Conservation (phyloP, 2,797 vertebrate genomes). For the Ceyx erithaca region DNA sequence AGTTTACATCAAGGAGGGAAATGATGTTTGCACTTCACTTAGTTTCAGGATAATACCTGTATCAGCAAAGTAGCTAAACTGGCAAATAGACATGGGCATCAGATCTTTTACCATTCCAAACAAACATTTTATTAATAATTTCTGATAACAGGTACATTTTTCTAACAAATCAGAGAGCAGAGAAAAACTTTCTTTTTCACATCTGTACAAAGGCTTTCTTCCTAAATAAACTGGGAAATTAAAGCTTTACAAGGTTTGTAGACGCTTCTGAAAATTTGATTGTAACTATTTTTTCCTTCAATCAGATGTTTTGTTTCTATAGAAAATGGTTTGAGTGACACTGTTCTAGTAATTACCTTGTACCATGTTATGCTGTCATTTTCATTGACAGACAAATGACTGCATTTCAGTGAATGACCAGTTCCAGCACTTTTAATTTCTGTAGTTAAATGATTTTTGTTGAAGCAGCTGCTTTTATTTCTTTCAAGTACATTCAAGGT, state of each 20-base stretch:
- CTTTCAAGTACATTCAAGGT: conserved; percentile 70
- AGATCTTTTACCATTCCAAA: not conserved
- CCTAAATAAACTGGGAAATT: not conserved
- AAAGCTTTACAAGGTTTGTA: not conserved
- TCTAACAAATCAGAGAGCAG: not conserved
- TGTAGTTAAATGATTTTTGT: conserved; percentile 54
- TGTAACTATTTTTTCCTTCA: not conserved
- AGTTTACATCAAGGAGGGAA: not conserved
- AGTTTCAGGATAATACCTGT: not conserved
- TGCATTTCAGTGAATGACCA: conserved; percentile 60
- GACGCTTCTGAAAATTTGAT: not conserved
- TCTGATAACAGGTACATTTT: not conserved
- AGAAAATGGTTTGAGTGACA: not conserved
- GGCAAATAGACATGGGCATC: not conserved
- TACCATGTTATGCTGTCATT: conserved; percentile 54
- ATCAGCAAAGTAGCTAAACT: not conserved
- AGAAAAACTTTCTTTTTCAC: not conserved
- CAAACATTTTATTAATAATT: not conserved
- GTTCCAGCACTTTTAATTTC: conserved; percentile 44
- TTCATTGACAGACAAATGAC: conserved; percentile 10
- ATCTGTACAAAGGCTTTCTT: not conserved
- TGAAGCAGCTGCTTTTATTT: conserved; percentile 73
- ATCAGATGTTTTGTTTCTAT: not conserved
- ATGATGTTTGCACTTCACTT: not conserved
- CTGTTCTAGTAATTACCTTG: conserved; percentile 72